Evolutionary conservation across 2,113 vertebrate genomes (phyloP), one percentile per base, ranked within the genome.

Genomic region (Pelodiscus sinensis): DNA sequence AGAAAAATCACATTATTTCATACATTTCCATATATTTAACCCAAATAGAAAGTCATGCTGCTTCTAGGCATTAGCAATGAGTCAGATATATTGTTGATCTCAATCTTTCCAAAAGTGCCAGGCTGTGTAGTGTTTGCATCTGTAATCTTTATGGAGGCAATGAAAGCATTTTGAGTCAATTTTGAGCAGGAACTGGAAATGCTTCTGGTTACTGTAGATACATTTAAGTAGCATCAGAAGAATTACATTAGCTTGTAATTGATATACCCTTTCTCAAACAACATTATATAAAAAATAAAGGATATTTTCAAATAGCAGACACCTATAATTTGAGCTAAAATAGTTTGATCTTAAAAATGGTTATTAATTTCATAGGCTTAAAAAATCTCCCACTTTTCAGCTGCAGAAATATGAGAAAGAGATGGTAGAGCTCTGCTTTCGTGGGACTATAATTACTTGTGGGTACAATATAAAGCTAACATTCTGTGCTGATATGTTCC

Each of bases 91-190:
- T 62, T 86, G 51, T 91, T 93, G 90, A 56, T 92, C 86, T 75
- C 22, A 19, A 56, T 56, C 75, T 85, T 89, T 89, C 16, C 81
- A 60, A 82, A 92, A 87, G 86, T 56, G 90, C 52, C 31, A 35
- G n/a, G n/a, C 84, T 90, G 82, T 84, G 2, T 87, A 82, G 91
- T 88, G 90, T 58, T 87, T 50, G 4, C 65, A 71, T 85, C 93
- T 95, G 93, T 96, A 85, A 91, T 94, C 90, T 94, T 95, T 38
- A 90, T 65, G 89, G 93, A 96, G 95, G 88, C 31, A 84, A 71
- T 92, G 38, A 79, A 50, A 87, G n/a, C 85, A 35, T 81, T 93
- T 86, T 91, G 93, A 92, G 55, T n/a, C 29, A 22, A 51, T 94
- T 94, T 94, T 95, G 88, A 81, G 89, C 87, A 97, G 91, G 84